A percentile compares a stretch with the other conserved stretches of the same genome.
Evolutionary conservation across 2,797 vertebrate genomes (phyloP).

Genomic region (Cottoperca gobio): DNA sequence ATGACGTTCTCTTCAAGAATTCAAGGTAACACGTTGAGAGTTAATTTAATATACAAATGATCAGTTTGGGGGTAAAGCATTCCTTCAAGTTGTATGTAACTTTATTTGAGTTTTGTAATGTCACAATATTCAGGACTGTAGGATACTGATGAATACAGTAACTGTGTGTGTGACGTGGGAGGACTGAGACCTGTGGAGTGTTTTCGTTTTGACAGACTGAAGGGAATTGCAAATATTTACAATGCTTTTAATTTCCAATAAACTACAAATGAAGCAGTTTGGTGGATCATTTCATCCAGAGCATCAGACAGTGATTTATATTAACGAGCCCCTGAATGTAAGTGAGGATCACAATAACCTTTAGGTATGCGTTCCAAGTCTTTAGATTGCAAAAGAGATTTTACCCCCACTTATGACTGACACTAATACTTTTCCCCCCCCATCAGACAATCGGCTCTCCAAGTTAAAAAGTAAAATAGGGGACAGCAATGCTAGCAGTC

Average conservation of each 20-base stretch:
- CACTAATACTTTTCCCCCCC: too few species aligned
- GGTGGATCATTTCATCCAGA: slow-evolving; percentile 3
- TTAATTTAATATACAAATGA: too few species aligned
- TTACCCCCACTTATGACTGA: too few species aligned
- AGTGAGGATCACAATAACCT: background rate
- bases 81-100: slow-evolving; percentile 51
- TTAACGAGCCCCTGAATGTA: background rate
- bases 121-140: slow-evolving; percentile 64
- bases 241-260: slow-evolving; percentile 81
- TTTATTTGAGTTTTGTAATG: slow-evolving; percentile 80
- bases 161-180: slow-evolving; percentile 39
- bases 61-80: too few species aligned
- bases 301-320: background rate
- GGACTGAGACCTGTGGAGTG: slow-evolving; percentile 38
- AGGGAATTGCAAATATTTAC: slow-evolving; percentile 64
- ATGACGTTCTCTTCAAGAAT: too few species aligned
- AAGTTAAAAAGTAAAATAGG: background rate
- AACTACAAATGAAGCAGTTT: slow-evolving; percentile 67
- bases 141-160: slow-evolving; percentile 60
- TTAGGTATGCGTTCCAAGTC: background rate
- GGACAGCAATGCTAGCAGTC: background rate
- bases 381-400: background rate
- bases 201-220: slow-evolving; percentile 48
- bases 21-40: too few species aligned
- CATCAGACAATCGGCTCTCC: background rate